A percentile compares a stretch with the other conserved stretches of the same genome.
phyloP scores from a whole-genome alignment of 1,140 invertebrate species.

The Anoplolepis gracilipes region DNA sequence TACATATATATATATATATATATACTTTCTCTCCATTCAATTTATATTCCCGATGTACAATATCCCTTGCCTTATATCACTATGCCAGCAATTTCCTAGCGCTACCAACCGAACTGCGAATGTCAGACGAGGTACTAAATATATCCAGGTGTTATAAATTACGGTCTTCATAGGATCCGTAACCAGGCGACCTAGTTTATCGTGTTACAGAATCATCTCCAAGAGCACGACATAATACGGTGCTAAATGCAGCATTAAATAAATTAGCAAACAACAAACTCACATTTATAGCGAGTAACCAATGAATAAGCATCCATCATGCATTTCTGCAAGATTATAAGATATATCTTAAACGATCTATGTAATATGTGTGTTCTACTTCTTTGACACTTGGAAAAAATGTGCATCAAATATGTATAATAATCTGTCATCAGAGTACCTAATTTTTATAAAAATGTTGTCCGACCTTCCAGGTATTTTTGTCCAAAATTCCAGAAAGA shows the following conservation, averaged over 20 bases:
- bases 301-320: constrained; percentile 52
- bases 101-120: constrained; percentile 55
- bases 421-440: too few species aligned
- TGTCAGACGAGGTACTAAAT: constrained; percentile 51
- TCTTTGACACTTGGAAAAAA: too few species aligned
- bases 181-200: constrained; percentile 41
- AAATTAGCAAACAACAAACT: background rate
- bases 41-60: constrained; percentile 64
- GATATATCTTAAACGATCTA: background rate
- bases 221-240: background rate
- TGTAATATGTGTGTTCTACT: background rate
- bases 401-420: too few species aligned
- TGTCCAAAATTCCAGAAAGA: too few species aligned
- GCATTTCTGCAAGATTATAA: background rate
- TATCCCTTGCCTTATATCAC: constrained; percentile 53
- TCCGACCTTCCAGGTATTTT: too few species aligned
- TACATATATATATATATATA: too few species aligned
- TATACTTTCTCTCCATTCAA: constrained; percentile 56
- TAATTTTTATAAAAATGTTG: too few species aligned
- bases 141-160: constrained; percentile 52
- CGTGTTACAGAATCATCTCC: constrained; percentile 12
- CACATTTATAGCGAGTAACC: background rate
- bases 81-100: constrained; percentile 65
- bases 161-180: constrained; percentile 33
- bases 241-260: constrained; percentile 3